These are phyloP conservation scores for Blera fallax DNA, from an alignment of 2,888 invertebrate species.

Conservation along the genomic window DNA sequence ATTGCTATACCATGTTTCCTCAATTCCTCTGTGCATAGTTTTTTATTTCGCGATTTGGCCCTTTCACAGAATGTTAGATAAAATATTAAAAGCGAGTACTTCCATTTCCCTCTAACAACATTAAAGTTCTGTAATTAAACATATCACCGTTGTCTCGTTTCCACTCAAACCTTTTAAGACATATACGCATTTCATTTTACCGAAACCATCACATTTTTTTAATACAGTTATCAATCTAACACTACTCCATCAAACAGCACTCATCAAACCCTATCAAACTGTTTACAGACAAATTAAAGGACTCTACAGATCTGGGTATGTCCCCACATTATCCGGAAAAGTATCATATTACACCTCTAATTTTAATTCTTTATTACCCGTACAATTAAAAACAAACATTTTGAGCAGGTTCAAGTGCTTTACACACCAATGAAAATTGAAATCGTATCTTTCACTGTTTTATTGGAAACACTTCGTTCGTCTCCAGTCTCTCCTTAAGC, in stretches of 20 bases:
- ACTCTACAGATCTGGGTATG: not conserved
- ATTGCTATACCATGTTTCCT: no score
- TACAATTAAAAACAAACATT: conserved; percentile 55
- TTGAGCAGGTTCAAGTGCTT: conserved; percentile 27
- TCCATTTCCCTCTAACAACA: not conserved
- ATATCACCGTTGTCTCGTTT: not conserved
- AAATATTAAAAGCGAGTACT: not conserved
- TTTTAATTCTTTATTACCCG: conserved; percentile 35
- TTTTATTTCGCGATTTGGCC: no score
- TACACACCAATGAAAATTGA: conserved; percentile 11
- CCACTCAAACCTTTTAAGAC: not conserved
- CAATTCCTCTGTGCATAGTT: no score
- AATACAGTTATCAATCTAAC: conserved; percentile 38
- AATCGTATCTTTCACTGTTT: conserved; percentile 20
- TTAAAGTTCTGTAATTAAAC: not conserved
- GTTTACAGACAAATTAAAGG: conserved; percentile 52
- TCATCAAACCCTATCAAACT: conserved; percentile 28
- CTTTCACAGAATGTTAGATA: no score
- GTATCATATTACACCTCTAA: conserved; percentile 44
- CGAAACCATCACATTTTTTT: conserved; percentile 27
- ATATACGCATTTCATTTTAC: conserved; percentile 29
- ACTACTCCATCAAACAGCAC: conserved; percentile 26
- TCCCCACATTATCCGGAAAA: conserved; percentile 4
- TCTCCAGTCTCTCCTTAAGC: not conserved
- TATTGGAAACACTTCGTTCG: conserved; percentile 35